A percentile compares a stretch with the other conserved stretches of the same genome.
Evolutionary conservation across 2,113 vertebrate species (phyloP).

Genomic region (Mustela lutreola): DNA sequence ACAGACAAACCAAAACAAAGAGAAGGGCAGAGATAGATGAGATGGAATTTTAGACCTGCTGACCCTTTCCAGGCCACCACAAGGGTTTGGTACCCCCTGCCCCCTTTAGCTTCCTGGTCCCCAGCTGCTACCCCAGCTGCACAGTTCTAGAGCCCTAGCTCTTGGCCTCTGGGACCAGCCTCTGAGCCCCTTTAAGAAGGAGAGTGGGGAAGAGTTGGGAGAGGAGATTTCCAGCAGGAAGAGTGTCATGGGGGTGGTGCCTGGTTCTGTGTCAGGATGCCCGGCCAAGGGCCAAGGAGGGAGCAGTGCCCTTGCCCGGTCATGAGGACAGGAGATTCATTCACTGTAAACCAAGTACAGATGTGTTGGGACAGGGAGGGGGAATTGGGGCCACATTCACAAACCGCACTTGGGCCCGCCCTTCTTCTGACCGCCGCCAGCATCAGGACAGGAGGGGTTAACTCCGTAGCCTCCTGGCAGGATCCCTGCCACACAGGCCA

Average conservation of each 20-base stretch:
- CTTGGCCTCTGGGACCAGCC: not conserved
- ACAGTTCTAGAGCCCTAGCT: constrained; percentile 14
- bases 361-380: constrained; percentile 71
- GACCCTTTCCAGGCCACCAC: not conserved
- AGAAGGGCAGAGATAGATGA: constrained; percentile 5
- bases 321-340: constrained; percentile 81
- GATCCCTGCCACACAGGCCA: constrained; percentile 66
- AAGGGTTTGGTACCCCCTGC: not conserved
- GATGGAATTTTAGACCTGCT: constrained; percentile 8
- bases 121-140: not conserved
- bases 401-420: constrained; percentile 65
- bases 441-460: constrained; percentile 75
- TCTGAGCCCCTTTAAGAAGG: not conserved
- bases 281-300: constrained; percentile 45
- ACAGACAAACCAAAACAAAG: constrained; percentile 41
- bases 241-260: not conserved
- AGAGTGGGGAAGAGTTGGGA: not conserved
- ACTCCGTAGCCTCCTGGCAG: constrained; percentile 60
- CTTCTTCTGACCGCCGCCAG: constrained; percentile 14
- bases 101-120: not conserved
- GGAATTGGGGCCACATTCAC: constrained; percentile 70
- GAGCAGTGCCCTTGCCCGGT: constrained; percentile 59
- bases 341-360: constrained; percentile 84
- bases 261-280: constrained; percentile 72
- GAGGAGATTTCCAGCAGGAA: constrained; percentile 23